phyloP scores from a whole-genome alignment of 1,140 invertebrate genomes.

The Pissodes strobi region DNA sequence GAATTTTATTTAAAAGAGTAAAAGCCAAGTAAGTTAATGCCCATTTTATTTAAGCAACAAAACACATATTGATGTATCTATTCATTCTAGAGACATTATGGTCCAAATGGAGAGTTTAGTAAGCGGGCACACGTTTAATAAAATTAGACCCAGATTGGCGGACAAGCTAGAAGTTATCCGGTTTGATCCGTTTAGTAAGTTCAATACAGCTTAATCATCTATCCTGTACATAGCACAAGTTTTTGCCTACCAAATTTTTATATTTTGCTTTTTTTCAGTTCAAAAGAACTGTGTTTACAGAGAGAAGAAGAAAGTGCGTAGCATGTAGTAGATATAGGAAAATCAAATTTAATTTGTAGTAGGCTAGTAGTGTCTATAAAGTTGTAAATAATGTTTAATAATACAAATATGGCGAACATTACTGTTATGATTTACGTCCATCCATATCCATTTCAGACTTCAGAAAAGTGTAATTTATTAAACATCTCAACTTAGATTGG shows the following conservation, averaged over 20 bases:
- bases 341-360: no score
- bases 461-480: no score
- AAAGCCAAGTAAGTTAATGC: slow-evolving; percentile 52
- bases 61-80: slow-evolving; percentile 39
- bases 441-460: no score
- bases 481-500: no score
- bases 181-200: slow-evolving; percentile 80
- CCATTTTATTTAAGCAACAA: not conserved
- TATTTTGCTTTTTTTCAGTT: slow-evolving; percentile 61
- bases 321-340: no score
- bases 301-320: slow-evolving; percentile 69
- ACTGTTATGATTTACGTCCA: no score
- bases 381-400: no score
- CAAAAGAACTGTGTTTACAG: slow-evolving; percentile 65
- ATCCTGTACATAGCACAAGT: not conserved
- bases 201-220: not conserved
- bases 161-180: slow-evolving; percentile 77
- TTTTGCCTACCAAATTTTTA: not conserved
- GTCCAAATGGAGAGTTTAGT: slow-evolving; percentile 77
- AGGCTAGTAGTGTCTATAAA: no score
- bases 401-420: no score
- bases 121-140: slow-evolving; percentile 70
- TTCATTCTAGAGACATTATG: slow-evolving; percentile 68
- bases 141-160: slow-evolving; percentile 69
- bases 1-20: slow-evolving; percentile 49